Conservation (phyloP, 2,113 vertebrate species). For the Larimichthys polyactis region DNA sequence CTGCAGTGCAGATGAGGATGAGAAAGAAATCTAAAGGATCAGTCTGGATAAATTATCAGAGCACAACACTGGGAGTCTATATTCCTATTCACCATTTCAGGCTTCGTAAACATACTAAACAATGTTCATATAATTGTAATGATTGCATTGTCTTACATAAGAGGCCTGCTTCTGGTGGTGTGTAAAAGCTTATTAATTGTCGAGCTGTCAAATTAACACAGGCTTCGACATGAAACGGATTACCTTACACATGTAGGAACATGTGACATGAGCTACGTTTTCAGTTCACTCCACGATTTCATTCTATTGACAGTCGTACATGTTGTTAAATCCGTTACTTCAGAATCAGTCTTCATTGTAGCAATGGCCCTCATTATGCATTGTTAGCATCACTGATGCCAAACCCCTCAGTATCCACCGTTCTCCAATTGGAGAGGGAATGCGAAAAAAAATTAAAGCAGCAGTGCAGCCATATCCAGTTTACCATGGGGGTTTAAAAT, state of each 20-base stretch:
- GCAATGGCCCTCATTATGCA: slow-evolving; percentile 57
- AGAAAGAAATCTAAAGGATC: slow-evolving; percentile 60
- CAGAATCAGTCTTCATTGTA: slow-evolving; percentile 51
- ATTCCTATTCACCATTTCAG: slow-evolving; percentile 36
- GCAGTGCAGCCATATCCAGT: slow-evolving; percentile 49
- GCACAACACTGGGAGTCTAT: slow-evolving; percentile 31
- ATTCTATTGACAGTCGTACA: slow-evolving; percentile 54
- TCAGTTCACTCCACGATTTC: slow-evolving; percentile 44
- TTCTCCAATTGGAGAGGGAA: slow-evolving; percentile 50
- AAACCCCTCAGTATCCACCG: slow-evolving; percentile 41
- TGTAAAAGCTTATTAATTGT: slow-evolving; percentile 68
- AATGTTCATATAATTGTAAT: slow-evolving; percentile 45
- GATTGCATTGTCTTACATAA: slow-evolving; percentile 67
- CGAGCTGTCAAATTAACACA: slow-evolving; percentile 63
- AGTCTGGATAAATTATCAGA: slow-evolving; percentile 57
- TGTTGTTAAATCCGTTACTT: slow-evolving; percentile 56
- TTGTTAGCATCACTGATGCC: slow-evolving; percentile 52
- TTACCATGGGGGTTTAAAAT: slow-evolving; percentile 49
- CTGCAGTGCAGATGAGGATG: slow-evolving; percentile 76
- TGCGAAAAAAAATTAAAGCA: slow-evolving; percentile 38
- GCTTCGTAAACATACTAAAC: slow-evolving; percentile 41
- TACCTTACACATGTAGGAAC: slow-evolving; percentile 60
- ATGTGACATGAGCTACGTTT: slow-evolving; percentile 50
- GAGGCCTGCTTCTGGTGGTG: slow-evolving; percentile 24
- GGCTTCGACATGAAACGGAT: slow-evolving; percentile 69